Conservation (phyloP, 35 echinoderm and acorn worm species). For the Heliocidaris tuberculata region DNA sequence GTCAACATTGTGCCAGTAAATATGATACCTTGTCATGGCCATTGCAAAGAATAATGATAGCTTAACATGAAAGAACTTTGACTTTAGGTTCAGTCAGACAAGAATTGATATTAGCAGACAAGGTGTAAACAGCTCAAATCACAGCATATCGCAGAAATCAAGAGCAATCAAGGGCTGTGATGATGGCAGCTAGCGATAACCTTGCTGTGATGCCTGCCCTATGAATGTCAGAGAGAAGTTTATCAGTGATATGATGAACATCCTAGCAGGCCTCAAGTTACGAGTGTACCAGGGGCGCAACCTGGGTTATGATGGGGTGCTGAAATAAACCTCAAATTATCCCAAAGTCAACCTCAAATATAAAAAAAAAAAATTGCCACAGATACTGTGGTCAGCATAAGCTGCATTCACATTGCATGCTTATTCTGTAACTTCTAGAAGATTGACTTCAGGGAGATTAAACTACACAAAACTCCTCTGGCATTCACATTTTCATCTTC, state of each 20-base stretch:
- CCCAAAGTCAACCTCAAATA: not conserved
- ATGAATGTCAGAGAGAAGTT: not conserved
- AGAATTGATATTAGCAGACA: not conserved
- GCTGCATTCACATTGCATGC: not conserved
- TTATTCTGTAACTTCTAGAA: not conserved
- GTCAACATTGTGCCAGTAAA: not conserved
- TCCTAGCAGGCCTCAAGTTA: not conserved
- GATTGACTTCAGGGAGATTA: too few species aligned
- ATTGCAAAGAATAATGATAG: not conserved
- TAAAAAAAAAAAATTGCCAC: not conserved
- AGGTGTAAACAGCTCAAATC: not conserved
- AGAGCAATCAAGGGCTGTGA: not conserved
- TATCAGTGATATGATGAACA: not conserved
- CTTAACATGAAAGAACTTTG: not conserved
- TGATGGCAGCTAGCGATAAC: not conserved
- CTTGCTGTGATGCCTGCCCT: not conserved
- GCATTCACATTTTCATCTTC: too few species aligned
- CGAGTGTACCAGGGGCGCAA: not conserved
- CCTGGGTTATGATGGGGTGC: not conserved
- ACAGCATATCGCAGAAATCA: not conserved
- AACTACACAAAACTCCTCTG: too few species aligned
- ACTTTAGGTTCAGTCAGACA: not conserved
- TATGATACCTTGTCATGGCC: not conserved
- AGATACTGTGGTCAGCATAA: not conserved
- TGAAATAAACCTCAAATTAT: not conserved